Percentiles rank a stretch among this genome's conserved stretches.
Evolutionary conservation across 2,888 invertebrate species (phyloP).

Genomic region (Blera fallax): DNA sequence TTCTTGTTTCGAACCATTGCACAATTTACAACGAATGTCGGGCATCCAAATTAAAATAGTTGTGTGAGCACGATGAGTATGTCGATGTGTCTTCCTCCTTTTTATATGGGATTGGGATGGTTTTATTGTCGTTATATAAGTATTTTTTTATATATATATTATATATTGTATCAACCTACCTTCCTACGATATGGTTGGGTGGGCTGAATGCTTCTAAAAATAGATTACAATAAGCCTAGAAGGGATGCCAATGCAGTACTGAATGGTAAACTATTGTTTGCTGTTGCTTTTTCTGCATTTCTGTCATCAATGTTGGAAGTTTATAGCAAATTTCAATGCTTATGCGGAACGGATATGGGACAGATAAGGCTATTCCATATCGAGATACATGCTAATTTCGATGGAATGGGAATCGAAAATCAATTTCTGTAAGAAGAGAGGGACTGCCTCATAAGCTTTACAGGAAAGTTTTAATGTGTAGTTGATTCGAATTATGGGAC

Average conservation of each 20-base stretch:
- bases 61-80: conserved; percentile 1
- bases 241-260: conserved; percentile 9
- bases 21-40: conserved; percentile 41
- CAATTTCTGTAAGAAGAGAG: neutral
- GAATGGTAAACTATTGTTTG: conserved; percentile 16
- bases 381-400: neutral
- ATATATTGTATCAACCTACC: no score
- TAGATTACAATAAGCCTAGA: conserved; percentile 54
- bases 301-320: neutral
- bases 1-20: conserved; percentile 58
- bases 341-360: conserved; percentile 1
- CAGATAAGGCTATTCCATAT: neutral
- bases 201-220: conserved; percentile 53
- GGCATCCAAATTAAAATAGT: conserved; percentile 62
- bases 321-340: conserved; percentile 3
- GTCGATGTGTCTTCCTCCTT: neutral
- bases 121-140: conserved; percentile 46
- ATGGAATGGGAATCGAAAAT: neutral
- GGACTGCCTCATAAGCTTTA: neutral
- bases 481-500: no score
- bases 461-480: no score
- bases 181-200: conserved; percentile 15
- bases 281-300: neutral
- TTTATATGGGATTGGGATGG: conserved; percentile 1
- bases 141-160: no score